Percentiles rank a stretch among this genome's conserved stretches.
These are phyloP conservation scores for Trochalopteron elliotii DNA, from an alignment of 2,113 vertebrate genomes.

Conservation along the genomic window DNA sequence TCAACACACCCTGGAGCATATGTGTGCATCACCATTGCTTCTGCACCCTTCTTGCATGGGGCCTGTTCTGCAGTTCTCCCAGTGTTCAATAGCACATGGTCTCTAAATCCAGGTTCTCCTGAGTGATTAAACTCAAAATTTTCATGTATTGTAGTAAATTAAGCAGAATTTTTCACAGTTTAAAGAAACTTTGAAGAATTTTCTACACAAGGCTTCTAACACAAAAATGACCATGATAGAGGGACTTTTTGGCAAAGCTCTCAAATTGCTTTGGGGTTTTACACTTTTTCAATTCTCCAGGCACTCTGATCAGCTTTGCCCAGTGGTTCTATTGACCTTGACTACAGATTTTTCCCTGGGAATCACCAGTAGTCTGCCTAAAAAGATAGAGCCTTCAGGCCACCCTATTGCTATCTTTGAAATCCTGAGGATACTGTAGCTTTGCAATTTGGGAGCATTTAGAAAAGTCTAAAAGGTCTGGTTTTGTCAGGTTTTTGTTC, in stretches of 20 bases:
- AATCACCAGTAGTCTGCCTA: neutral
- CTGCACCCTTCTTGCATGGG: neutral
- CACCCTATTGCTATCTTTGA: neutral
- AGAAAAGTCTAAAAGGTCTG: neutral
- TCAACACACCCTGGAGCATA: neutral
- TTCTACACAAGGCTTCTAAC: neutral
- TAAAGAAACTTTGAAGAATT: neutral
- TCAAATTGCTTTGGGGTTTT: neutral
- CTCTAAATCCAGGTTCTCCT: neutral
- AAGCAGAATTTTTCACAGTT: neutral
- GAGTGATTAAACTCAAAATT: neutral
- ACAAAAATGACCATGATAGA: neutral
- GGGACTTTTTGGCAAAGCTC: neutral
- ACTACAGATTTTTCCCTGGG: neutral
- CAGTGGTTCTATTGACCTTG: neutral
- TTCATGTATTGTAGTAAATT: neutral
- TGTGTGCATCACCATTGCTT: neutral
- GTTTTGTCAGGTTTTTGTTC: neutral
- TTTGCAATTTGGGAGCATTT: neutral
- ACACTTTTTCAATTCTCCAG: neutral
- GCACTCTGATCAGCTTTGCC: neutral
- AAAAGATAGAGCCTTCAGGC: neutral
- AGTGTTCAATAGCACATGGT: neutral
- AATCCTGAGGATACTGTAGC: neutral
- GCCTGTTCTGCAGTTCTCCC: neutral